These are phyloP conservation scores for Oncorhynchus masou DNA, from an alignment of 2,113 vertebrate genomes.

Conservation along the genomic window DNA sequence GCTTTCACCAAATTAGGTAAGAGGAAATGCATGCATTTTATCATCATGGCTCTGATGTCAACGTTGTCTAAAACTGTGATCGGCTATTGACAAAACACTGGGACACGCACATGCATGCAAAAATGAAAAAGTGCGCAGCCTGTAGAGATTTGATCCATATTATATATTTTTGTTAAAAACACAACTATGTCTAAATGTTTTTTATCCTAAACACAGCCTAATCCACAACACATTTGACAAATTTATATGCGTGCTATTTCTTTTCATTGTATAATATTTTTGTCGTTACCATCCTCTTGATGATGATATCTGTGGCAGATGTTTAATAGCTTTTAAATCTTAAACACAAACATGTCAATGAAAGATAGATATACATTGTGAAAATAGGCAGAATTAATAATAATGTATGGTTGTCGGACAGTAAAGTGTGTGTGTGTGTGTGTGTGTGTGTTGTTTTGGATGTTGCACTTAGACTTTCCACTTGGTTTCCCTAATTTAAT, in stretches of 20 bases:
- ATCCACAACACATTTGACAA: neutral
- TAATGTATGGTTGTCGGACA: neutral
- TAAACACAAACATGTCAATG: neutral
- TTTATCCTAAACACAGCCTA: neutral
- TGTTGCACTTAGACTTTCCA: conserved; percentile 65
- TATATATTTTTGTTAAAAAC: neutral
- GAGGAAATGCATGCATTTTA: conserved; percentile 64
- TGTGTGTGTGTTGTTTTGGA: neutral
- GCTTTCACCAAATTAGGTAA: conserved; percentile 95
- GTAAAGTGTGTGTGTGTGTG: neutral
- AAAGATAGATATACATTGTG: no score
- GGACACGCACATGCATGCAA: conserved; percentile 17
- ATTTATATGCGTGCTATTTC: neutral
- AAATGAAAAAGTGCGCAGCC: conserved; percentile 48
- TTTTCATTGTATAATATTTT: no score
- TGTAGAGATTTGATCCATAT: conserved; percentile 26
- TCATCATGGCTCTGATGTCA: conserved; percentile 57
- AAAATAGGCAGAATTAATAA: no score
- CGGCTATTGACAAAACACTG: conserved; percentile 21
- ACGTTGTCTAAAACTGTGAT: conserved; percentile 27
- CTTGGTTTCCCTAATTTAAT: conserved; percentile 68
- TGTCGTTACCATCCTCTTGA: no score
- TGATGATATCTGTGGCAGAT: no score
- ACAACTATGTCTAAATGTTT: no score
- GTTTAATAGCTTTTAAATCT: no score